Evolutionary conservation across 1,140 invertebrate genomes (phyloP), one percentile per base, ranked within the genome.

Genomic region (Laodelphax striatellus): DNA sequence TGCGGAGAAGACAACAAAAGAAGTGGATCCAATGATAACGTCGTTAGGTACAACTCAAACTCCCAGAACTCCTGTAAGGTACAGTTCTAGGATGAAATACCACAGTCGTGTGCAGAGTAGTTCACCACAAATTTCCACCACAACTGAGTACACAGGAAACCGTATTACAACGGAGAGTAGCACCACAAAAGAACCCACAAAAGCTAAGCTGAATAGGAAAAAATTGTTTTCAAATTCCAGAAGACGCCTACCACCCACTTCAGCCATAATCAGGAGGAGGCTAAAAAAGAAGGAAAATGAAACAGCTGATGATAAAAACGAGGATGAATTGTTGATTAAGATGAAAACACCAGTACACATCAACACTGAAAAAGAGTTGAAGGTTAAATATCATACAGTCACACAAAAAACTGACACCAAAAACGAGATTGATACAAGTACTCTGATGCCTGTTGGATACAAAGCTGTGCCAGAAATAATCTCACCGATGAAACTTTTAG

Each of bases 251-350:
- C 67, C 67, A 3, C 55, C 55, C 14, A 68, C 67, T 11, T 68
- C 67, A 31, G 67, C 67, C 4, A 54, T 68, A 11, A 64, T 68
- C 22, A 63, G 67, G 56, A 59, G 62, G 24, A 58, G 55, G 50
- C n/a, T 65, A 54, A 31, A 55, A 57, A 52, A 46, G 24, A 16
- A 42, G 4, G 53, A 57, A 31, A 65, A 65, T 41, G 50, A 16
- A 10, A 58, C 63, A 19, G 13, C 46, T 5, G 53, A 38, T 42
- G 46, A 53, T 58, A 38, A 16, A 17, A 54, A 21, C 24, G 52
- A 38, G 28, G 34, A 28, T 16, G 13, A 34, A 22, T n/a, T 41
- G 6, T 57, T 6, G 41, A 56, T 22, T 31, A 60, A 60, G 59
- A 60, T 46, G 41, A 60, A 31, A 13, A 11, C 16, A 50, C 21